A percentile compares a stretch with the other conserved stretches of the same genome.
Conservation (phyloP, 2,888 invertebrate genomes). For the Cheilosia variabilis region DNA sequence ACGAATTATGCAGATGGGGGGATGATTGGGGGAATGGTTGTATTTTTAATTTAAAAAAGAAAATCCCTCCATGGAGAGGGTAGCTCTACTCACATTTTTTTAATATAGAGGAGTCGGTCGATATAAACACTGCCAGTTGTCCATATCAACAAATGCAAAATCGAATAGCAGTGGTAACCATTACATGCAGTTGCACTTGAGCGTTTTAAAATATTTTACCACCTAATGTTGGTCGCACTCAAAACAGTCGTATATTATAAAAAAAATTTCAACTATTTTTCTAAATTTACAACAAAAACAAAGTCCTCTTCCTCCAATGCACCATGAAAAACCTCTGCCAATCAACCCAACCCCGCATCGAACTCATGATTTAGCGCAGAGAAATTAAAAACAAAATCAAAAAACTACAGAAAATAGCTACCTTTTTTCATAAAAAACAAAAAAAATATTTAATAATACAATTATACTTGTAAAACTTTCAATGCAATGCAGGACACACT, state of each 20-base stretch:
- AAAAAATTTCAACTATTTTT: neutral
- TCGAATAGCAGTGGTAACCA: neutral
- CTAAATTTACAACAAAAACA: neutral
- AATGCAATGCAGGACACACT: slow-evolving; percentile 71
- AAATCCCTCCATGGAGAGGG: neutral
- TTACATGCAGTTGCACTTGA: neutral
- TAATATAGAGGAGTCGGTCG: neutral
- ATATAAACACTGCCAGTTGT: slow-evolving; percentile 14
- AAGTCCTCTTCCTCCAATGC: neutral
- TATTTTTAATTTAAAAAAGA: neutral
- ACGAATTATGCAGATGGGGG: slow-evolving; percentile 17
- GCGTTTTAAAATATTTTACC: neutral
- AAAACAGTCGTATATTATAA: too few relatives aligned
- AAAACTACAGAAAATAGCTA: slow-evolving; percentile 40
- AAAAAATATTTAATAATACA: slow-evolving; percentile 17
- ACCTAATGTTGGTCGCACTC: neutral
- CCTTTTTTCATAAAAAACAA: slow-evolving; percentile 22
- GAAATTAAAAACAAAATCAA: neutral
- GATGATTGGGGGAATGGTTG: slow-evolving; percentile 2
- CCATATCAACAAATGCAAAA: slow-evolving; percentile 3
- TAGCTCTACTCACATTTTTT: neutral
- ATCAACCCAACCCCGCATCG: neutral
- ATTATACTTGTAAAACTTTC: slow-evolving; percentile 46
- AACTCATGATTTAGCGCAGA: slow-evolving; percentile 22
- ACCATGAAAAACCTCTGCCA: too few relatives aligned